A percentile compares a stretch with the other conserved stretches of the same genome.
phyloP scores from a whole-genome alignment of 2,888 invertebrate species.

The Microctonus hyperodae region DNA sequence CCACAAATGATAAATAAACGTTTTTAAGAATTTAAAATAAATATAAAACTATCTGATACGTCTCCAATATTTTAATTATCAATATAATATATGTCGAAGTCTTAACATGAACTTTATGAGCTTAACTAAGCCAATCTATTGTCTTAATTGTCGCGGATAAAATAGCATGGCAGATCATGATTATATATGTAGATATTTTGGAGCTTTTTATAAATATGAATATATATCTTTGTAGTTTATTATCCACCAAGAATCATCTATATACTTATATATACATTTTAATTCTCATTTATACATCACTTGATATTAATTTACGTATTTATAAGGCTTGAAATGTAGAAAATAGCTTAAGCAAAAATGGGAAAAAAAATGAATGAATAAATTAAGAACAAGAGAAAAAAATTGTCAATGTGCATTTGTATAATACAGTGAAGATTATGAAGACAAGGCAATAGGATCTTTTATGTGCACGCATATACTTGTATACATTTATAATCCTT shows the following conservation, averaged over 20 bases:
- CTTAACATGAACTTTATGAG: conserved; percentile 41
- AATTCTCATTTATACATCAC: not conserved
- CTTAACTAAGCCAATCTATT: conserved; percentile 41
- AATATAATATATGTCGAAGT: conserved; percentile 23
- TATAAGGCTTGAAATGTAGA: conserved; percentile 41
- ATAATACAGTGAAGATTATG: conserved; percentile 12
- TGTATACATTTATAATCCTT: conserved; percentile 19
- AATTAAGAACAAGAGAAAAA: conserved; percentile 1
- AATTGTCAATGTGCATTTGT: too few species aligned
- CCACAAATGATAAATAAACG: not conserved
- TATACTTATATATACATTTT: not conserved
- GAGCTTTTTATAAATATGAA: conserved; percentile 39
- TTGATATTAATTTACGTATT: conserved; percentile 28
- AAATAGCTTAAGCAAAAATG: not conserved
- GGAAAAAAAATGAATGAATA: not conserved
- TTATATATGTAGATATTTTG: too few species aligned
- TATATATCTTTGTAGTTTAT: not conserved
- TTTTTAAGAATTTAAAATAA: not conserved
- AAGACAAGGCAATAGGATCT: conserved; percentile 22
- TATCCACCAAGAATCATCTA: not conserved
- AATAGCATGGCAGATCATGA: too few species aligned
- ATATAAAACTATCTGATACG: not conserved
- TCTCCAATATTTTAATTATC: not conserved
- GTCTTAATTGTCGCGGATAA: conserved; percentile 49
- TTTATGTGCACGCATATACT: not conserved